Base-by-base conservation (phyloP, 2,113 vertebrate genomes). In the Salvelinus fontinalis region DNA sequence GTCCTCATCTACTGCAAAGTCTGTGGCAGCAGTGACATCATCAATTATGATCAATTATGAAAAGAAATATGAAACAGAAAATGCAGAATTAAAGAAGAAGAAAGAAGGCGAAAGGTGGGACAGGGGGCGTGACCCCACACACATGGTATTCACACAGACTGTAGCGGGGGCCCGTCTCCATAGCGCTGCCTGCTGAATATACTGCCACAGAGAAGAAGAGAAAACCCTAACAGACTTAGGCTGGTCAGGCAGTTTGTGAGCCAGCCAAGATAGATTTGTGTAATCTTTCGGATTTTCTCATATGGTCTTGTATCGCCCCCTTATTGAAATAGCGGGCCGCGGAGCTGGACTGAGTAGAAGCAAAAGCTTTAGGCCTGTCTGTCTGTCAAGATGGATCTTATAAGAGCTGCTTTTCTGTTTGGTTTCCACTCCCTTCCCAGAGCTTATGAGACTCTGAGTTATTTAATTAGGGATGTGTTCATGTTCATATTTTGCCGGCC, bases 41-140 rank as follows among this genome's bases (percentile, higher is more conserved):
- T 22, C 22, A 62, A 60, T 14, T 12, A 60, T 60, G n/a, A n/a
- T 60, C 34, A 34, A 34, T 34, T 34, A 34, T 6, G 9, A 62
- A 62, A 22, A 11, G 2, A 44, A 44, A 44, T 11, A 44, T 11
- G 9, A 44, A 44, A 11, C 39, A 54, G 14, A 51, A 51, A 51
- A 51, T 2, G 16, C 51, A 4, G 51, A 4, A 54, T 62, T 62
- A 62, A 62, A n/a, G 20, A 62, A 16, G 59, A 62, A 24, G 14
- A 22, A 60, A 6, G 59, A n/a, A 18, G 49, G 59, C 59, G 14
- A 60, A 60, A 60, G 59, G 59, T 67, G 27, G 66, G 18, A 27
- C 14, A 18, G 66, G 66, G 27, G 71, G 74, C 87, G 81, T 92
- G 90, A 92, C 88, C 88, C 87, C 90, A 90, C 90, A 88, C 81